Base-by-base conservation (phyloP, 2,113 vertebrate species). In the Lepisosteus oculatus region DNA sequence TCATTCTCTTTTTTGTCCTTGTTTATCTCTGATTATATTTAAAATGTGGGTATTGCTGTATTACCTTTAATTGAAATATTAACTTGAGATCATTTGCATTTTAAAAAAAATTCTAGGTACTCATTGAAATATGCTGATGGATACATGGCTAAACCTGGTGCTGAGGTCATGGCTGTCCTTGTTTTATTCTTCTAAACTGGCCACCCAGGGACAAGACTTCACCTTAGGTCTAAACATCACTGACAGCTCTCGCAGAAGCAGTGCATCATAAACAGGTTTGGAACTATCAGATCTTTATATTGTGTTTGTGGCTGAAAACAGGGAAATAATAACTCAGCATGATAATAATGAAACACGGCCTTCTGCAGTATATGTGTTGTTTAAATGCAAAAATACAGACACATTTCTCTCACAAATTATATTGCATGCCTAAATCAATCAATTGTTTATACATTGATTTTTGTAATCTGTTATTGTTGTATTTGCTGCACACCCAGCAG, bases 141-240 rank as follows among this genome's bases (percentile, higher is more conserved):
- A 72, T 72, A 61, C 59, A 75, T 71, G 56, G 73, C 77, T 75
- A 68, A 74, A 67, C 67, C 68, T 75, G 73, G 72, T 77, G 73
- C 74, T 76, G 77, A 77, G 74, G 74, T 80, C 77, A 81, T 85
- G 83, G 79, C 83, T 83, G 79, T 73, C 75, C 72, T 61, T 72
- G 69, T 70, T 77, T 79, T 63, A 69, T 76, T 70, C 80, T 71
- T 73, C 82, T 83, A 74, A 83, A 83, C 74, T 76, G 76, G 78
- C 80, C 80, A 78, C 64, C 81, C 80, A 77, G 78, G 84, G 83
- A 78, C 41, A 65, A 13, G 79, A 80, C 82, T 82, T 79, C 77
- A 70, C 70, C 68, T 76, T 70, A 54, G 59, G 61, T 75, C 70
- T 68, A 73, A 69, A 59, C 59, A 63, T 74, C 61, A 74, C 43